These are phyloP conservation scores for Piscicola geometra DNA, from an alignment of 2,888 invertebrate species.

Conservation along the genomic window DNA sequence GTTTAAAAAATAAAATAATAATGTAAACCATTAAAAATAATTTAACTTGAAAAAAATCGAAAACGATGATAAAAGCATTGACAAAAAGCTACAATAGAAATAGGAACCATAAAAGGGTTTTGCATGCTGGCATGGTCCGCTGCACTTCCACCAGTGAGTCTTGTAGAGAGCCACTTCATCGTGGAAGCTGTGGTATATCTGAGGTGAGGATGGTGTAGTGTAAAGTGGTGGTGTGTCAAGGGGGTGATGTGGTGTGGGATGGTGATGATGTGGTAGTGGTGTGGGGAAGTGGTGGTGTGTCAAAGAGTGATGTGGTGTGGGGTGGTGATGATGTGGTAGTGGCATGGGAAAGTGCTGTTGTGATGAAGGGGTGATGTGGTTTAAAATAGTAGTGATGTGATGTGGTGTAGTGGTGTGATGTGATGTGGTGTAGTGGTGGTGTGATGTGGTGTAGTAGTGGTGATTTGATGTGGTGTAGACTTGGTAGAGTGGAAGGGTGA, in stretches of 20 bases:
- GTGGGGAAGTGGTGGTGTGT: no score
- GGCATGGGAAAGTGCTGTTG: background rate
- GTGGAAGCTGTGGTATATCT: constrained; percentile 88
- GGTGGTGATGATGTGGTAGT: background rate
- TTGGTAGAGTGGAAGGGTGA: no score
- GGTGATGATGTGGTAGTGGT: background rate
- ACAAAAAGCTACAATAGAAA: no score
- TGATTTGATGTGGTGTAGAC: no score
- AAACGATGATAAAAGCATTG: no score
- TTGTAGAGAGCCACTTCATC: constrained; percentile 84
- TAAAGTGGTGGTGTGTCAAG: no score
- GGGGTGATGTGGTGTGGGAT: background rate
- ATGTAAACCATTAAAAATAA: no score
- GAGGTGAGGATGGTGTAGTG: constrained; percentile 11
- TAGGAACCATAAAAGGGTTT: constrained; percentile 81
- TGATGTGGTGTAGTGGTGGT: background rate
- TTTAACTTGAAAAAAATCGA: no score
- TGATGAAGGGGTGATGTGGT: background rate
- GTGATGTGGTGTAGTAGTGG: background rate
- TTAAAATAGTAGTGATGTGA: background rate
- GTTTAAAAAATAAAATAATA: no score
- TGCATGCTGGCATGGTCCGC: constrained; percentile 73
- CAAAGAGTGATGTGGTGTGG: no score
- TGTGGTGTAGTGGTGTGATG: background rate
- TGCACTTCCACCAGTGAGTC: constrained; percentile 92